Base-by-base conservation (phyloP, 1,140 invertebrate genomes). In the Palaemon carinicauda region DNA sequence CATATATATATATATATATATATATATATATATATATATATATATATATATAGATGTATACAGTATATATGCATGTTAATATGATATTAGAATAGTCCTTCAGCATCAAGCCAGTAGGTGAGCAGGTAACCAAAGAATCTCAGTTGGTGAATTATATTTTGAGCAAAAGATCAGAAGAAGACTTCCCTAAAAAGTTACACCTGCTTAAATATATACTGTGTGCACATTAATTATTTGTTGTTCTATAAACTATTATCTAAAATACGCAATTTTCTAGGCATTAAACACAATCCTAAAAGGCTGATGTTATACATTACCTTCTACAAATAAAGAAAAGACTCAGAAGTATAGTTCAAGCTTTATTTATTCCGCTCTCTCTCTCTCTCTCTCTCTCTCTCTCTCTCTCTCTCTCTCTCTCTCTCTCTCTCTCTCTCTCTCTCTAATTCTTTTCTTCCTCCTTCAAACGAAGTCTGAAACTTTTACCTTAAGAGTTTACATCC, bases 311-410 rank as follows among this genome's bases (percentile, higher is more conserved):
- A n/a, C n/a, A n/a, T n/a, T n/a, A n/a, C n/a, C n/a, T n/a, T n/a
- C n/a, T n/a, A n/a, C n/a, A n/a, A n/a, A n/a, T n/a, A n/a, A n/a
- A n/a, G n/a, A n/a, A n/a, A n/a, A n/a, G n/a, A n/a, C n/a, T n/a
- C n/a, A n/a, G 41, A 41, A 41, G 12, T 9, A 41, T 41, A 41
- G 41, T 21, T 54, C 52, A 27, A 21, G 27, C 77, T 54, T 27
- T 54, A 21, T 54, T 31, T 53, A n/a, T 31, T 54, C 29, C 77
- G 65, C 31, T 60, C 79, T 81, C 79, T 41, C 31, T 81, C 56
- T 81, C 56, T 81, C 27, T 81, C 56, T 69, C 79, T 69, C 56
- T 81, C 79, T 69, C 79, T 81, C 56, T 69, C 79, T 69, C 79
- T 69, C 56, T 69, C 79, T 69, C 79, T 69, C 53, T 65, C 79